Base-by-base conservation (phyloP, 53 echinoderm and acorn worm genomes). In the Pentamera pediparva region DNA sequence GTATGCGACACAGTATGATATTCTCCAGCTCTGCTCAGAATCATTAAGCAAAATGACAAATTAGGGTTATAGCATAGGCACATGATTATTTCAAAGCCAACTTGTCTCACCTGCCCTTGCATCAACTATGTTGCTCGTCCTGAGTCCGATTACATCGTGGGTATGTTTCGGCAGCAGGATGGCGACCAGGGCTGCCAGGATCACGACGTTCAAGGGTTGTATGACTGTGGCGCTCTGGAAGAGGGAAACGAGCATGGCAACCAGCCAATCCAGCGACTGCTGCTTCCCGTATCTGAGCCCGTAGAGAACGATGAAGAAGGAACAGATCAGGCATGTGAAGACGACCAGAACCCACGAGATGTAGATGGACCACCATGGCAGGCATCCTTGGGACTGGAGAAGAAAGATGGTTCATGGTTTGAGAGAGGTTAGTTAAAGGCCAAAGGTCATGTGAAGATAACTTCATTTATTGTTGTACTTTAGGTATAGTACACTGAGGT, bases 341-440 rank as follows among this genome's bases (percentile, higher is more conserved):
- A 85, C 56, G 2, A 79, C 76, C 0, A 95, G 55, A 40, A 75
- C 63, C 95, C 95, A 95, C 6, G 72, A 90, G 21, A 95, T 65
- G 62, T 87, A 95, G 76, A 85, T 62, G 45, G 69, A 79, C 95
- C 95, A 95, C 95, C 95, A 95, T 2, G 95, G 95, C 9, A 95
- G 80, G 39, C 58, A 63, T 21, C 85, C 90, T 31, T 34, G 39
- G 15, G 15, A 56, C 19, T 75, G 48, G 30, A 65, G 31, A 39
- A 27, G 18, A 67, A 67, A 2, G 2, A 65, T 43, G 38, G 39
- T 63, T 63, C 6, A 6, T 20, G 6, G 5, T 33, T n/a, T 2
- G 4, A 4, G 21, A 35, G 5, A 20, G 25, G 54, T 45, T 15
- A 45, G n/a, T 45, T 45, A 12, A 45, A 45, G 1, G n/a, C n/a